Base-by-base conservation (phyloP, 2,888 invertebrate species). In the Amphipoea oculea region DNA sequence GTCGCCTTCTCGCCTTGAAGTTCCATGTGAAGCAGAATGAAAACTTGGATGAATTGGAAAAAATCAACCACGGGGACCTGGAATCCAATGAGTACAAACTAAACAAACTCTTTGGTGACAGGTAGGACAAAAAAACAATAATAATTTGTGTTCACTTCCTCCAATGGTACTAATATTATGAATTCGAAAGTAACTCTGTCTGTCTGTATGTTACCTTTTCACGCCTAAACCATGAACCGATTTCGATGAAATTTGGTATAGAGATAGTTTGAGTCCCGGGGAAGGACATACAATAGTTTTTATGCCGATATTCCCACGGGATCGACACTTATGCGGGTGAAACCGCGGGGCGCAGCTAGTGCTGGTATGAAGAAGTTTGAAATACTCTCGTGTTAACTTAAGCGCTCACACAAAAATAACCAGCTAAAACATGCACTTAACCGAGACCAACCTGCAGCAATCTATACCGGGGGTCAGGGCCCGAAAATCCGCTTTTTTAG, bases 21-120 rank as follows among this genome's bases (percentile, higher is more conserved):
- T 95, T 88, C 5, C 54, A 79, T 0, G 89, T 95, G 0, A 74
- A 87, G 40, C 89, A 87, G 29, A 78, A 84, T 1, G 48, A 60
- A 0, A 67, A 67, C 14, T n/a, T 23, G 0, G 92, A 94, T n/a
- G 91, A 93, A 1, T 82, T 94, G 7, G 89, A 89, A 2, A 89
- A 85, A 0, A 87, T 94, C 12, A 89, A 94, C 60, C 77, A 71
- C 0, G 83, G 84, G 3, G 88, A 91, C 3, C 81, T 95, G 4
- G 81, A 79, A 48, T 90, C 90, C 60, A 71, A 89, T 29, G 91
- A 92, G 40, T 92, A 94, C 78, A 95, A 95, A 79, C 90, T 96
- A 23, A 86, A 92, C n/a, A 96, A 96, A 87, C 86, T 96, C 4
- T 90, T 92, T 60, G 73, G 81, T 51, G 96, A 96, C 85, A 94